These are phyloP conservation scores for Circaetus gallicus DNA, from an alignment of 2,113 vertebrate species.

Conservation along the genomic window DNA sequence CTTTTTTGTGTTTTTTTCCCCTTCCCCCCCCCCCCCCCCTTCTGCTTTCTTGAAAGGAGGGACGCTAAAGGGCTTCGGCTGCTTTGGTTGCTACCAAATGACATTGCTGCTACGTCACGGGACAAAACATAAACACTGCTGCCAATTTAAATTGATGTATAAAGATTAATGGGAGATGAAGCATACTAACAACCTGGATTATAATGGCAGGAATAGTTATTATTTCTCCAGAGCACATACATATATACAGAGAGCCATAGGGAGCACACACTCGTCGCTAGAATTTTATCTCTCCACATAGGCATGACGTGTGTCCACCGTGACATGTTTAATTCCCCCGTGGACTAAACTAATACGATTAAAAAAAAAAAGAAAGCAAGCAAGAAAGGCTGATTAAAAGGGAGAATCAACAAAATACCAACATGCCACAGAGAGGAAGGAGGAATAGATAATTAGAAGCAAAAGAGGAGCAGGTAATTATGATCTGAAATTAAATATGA, in stretches of 20 bases:
- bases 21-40: no score
- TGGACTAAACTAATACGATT: slow-evolving; percentile 43
- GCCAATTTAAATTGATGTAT: slow-evolving; percentile 58
- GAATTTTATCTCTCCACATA: not conserved
- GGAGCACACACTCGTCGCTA: not conserved
- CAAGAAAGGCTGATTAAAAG: slow-evolving; percentile 62
- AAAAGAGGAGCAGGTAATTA: slow-evolving; percentile 70
- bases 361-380: not conserved
- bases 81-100: slow-evolving; percentile 30
- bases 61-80: not conserved
- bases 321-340: slow-evolving; percentile 46
- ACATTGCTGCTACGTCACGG: slow-evolving; percentile 53
- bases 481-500: slow-evolving; percentile 74
- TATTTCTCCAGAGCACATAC: slow-evolving; percentile 29
- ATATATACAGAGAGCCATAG: not conserved
- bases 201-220: slow-evolving; percentile 31
- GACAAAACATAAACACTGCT: slow-evolving; percentile 51
- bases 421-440: slow-evolving; percentile 62
- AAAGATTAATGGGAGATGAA: slow-evolving; percentile 64
- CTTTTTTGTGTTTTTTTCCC: not conserved
- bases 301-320: slow-evolving; percentile 33
- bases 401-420: slow-evolving; percentile 73
- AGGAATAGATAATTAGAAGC: slow-evolving; percentile 73
- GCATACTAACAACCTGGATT: slow-evolving; percentile 43
- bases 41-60: not conserved